Conservation (phyloP, 2,113 vertebrate genomes). For the Paedocypris sp. region DNA sequence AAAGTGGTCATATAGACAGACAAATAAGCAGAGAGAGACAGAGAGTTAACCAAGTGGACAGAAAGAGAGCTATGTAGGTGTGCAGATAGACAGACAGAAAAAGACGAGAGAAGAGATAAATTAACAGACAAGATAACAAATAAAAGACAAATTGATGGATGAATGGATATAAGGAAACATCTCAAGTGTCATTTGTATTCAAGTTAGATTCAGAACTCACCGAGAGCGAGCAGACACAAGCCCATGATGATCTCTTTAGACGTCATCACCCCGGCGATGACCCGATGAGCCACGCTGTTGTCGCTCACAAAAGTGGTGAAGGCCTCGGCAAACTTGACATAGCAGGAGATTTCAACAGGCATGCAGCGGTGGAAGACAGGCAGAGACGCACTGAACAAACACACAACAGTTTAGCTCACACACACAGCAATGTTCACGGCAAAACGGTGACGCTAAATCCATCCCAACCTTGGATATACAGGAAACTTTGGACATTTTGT, state of each 20-base stretch:
- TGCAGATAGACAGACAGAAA: no score
- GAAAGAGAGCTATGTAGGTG: no score
- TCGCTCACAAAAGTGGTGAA: slow-evolving; percentile 90
- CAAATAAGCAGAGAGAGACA: no score
- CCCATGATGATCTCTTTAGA: slow-evolving; percentile 99
- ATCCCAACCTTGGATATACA: slow-evolving; percentile 82
- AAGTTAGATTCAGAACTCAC: slow-evolving; percentile 48
- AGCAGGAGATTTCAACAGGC: slow-evolving; percentile 82
- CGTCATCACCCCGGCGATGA: slow-evolving; percentile 91
- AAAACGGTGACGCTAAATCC: no score
- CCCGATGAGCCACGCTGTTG: slow-evolving; percentile 85
- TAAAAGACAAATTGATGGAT: no score
- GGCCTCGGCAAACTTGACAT: slow-evolving; percentile 82
- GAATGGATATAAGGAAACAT: no score
- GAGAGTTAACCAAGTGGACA: no score
- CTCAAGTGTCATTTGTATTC: neutral
- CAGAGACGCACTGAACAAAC: slow-evolving; percentile 60
- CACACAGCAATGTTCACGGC: neutral
- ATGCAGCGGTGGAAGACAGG: slow-evolving; percentile 90
- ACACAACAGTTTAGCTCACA: neutral
- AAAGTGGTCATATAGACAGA: no score
- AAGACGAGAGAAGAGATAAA: no score
- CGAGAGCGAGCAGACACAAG: slow-evolving; percentile 92
- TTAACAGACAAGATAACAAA: no score
- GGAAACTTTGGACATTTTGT: slow-evolving; percentile 85